phyloP scores from a whole-genome alignment of 2,888 invertebrate species.

The Endomychus coccineus region DNA sequence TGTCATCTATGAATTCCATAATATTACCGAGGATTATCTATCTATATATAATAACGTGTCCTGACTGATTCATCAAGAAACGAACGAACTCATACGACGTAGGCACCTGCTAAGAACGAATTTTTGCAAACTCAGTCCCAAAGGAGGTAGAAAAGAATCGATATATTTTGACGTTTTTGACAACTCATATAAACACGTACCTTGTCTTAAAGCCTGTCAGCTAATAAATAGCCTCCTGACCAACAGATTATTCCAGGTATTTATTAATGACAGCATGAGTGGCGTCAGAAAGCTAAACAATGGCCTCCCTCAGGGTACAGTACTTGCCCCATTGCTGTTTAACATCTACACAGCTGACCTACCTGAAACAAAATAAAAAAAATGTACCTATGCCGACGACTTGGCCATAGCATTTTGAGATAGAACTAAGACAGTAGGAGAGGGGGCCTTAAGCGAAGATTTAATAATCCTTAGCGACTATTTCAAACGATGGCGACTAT shows the following conservation, averaged over 20 bases:
- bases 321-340: slow-evolving; percentile 9
- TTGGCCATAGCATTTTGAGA: slow-evolving; percentile 6
- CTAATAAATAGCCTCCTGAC: slow-evolving; percentile 6
- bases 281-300: slow-evolving; percentile 5
- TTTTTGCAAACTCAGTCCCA: no score
- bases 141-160: no score
- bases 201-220: slow-evolving; percentile 8
- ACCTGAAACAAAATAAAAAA: slow-evolving; percentile 6
- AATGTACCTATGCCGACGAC: slow-evolving; percentile 11
- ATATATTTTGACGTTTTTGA: no score
- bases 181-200: no score
- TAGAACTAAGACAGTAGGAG: slow-evolving; percentile 3
- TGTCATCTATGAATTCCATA: no score
- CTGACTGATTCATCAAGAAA: no score
- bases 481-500: slow-evolving; percentile 8
- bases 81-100: no score
- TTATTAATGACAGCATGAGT: slow-evolving; percentile 3
- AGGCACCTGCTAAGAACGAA: no score
- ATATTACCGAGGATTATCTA: no score
- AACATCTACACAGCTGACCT: slow-evolving; percentile 10
- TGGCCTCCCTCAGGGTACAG: slow-evolving; percentile 12
- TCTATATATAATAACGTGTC: no score
- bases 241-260: slow-evolving; percentile 6
- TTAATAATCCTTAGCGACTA: slow-evolving; percentile 3
- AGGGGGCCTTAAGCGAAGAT: slow-evolving; percentile 6